Base-by-base conservation (phyloP, 2,113 vertebrate species). In the Dicerorhinus sumatrensis region DNA sequence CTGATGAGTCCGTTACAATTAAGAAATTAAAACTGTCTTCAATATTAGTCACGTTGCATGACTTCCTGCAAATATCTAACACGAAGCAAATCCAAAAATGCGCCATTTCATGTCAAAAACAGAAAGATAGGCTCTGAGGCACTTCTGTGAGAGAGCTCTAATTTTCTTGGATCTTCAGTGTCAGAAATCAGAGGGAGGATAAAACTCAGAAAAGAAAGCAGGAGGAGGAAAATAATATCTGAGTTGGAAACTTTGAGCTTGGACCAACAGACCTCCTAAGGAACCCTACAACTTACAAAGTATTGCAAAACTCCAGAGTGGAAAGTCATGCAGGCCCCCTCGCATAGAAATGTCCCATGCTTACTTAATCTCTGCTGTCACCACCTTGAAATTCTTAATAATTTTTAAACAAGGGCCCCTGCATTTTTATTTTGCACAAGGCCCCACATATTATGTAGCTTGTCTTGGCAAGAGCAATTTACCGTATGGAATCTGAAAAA, bases 51-150 rank as follows among this genome's bases (percentile, higher is more conserved):
- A 5, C 4, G 10, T 11, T 29, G 46, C 5, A 31, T 33, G 82
- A 62, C 62, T 60, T 80, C 87, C 56, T 51, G 18, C 33, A 12
- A 58, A 69, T 56, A 63, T 62, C 27, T 27, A 70, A 20, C 20
- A 21, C 23, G 54, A 84, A 87, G 70, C 86, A 36, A 46, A 94
- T 75, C 76, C 76, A 69, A 58, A n/a, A 84, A 46, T 6, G 46
- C 48, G 8, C 91, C 70, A 65, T 94, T 84, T 88, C 5, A 9
- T 23, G 48, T 91, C 65, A 62, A 80, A 91, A 91, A 62, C 73
- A 65, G 80, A 77, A 85, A 54, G 51, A 33, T 4, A 2, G 67
- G 6, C 31, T 65, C 51, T 18, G 36, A 36, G 46, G 51, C 46
- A 27, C 60, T 58, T 81, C 62, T 14, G 39, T 84, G 89, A 31